Percentiles rank a stretch among this genome's conserved stretches.
Evolutionary conservation across 2,888 invertebrate species (phyloP).

Genomic region (Tachina grossa): DNA sequence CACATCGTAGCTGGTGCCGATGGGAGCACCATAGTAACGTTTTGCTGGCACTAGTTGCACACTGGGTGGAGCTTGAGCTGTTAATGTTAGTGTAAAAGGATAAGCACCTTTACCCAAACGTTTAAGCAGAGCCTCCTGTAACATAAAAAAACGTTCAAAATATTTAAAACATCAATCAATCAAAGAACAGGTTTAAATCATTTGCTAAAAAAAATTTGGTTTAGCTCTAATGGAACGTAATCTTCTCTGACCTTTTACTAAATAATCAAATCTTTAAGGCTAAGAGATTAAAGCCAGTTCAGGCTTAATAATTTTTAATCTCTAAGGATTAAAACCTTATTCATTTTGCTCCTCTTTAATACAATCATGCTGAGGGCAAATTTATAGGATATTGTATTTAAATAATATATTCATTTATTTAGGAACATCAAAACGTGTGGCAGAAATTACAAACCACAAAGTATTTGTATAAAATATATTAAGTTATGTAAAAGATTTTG

Average conservation of each 20-base stretch:
- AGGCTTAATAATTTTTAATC: not conserved
- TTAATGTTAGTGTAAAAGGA: constrained; percentile 91
- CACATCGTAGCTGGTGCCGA: constrained; percentile 95
- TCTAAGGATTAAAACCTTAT: not conserved
- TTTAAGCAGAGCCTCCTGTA: constrained; percentile 90
- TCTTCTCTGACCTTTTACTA: not conserved
- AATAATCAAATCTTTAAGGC: not conserved
- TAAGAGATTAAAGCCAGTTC: not conserved
- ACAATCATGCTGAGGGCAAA: not conserved
- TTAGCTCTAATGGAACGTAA: too few species aligned
- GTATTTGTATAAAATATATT: not conserved
- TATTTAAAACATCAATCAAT: not conserved
- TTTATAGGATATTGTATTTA: not conserved
- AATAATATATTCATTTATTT: not conserved
- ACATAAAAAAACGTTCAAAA: constrained; percentile 17
- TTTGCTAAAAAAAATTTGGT: not conserved
- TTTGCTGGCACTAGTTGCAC: constrained; percentile 95
- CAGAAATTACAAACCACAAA: constrained; percentile 1
- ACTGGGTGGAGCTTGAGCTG: constrained; percentile 93
- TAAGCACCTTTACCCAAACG: constrained; percentile 91
- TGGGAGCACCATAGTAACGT: constrained; percentile 94
- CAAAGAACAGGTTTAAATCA: not conserved
- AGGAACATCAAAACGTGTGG: not conserved
- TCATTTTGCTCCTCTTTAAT: not conserved
- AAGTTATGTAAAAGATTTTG: not conserved